Percentiles rank a stretch among this genome's conserved stretches.
phyloP scores from a whole-genome alignment of 2,797 vertebrate species.

The Coregonus suidteri region DNA sequence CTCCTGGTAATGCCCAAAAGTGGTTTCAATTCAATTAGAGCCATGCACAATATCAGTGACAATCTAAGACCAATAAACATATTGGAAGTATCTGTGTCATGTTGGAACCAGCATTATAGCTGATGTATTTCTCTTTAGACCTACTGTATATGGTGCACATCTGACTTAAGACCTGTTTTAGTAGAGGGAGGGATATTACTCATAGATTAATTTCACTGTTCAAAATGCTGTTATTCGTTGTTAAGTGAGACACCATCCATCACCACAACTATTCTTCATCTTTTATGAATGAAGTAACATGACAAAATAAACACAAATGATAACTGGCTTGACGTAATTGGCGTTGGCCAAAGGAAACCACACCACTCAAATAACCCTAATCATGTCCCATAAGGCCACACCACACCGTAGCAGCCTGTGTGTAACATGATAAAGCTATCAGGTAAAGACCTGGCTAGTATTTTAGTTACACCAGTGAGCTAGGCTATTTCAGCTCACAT shows the following conservation, averaged over 20 bases:
- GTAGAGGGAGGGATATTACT: no score
- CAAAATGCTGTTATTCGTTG: no score
- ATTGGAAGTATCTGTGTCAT: no score
- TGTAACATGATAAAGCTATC: conserved; percentile 44
- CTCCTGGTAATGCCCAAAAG: no score
- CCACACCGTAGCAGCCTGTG: conserved; percentile 4
- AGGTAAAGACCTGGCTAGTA: conserved; percentile 24
- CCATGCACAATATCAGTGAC: no score
- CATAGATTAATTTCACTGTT: no score
- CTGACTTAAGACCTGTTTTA: no score
- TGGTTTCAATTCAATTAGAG: no score
- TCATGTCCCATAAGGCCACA: not conserved
- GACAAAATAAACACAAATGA: conserved; percentile 4
- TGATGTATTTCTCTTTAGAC: no score
- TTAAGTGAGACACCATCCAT: not conserved
- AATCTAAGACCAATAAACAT: no score
- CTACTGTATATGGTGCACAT: no score
- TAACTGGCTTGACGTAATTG: not conserved
- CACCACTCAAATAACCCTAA: not conserved
- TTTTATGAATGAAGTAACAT: conserved; percentile 6
- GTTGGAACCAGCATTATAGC: no score
- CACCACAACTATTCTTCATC: not conserved
- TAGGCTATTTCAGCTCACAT: not conserved
- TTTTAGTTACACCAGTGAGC: conserved; percentile 7
- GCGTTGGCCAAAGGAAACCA: conserved; percentile 12